Conservation (phyloP, 2,113 vertebrate species). For the Bubo blakistoni region DNA sequence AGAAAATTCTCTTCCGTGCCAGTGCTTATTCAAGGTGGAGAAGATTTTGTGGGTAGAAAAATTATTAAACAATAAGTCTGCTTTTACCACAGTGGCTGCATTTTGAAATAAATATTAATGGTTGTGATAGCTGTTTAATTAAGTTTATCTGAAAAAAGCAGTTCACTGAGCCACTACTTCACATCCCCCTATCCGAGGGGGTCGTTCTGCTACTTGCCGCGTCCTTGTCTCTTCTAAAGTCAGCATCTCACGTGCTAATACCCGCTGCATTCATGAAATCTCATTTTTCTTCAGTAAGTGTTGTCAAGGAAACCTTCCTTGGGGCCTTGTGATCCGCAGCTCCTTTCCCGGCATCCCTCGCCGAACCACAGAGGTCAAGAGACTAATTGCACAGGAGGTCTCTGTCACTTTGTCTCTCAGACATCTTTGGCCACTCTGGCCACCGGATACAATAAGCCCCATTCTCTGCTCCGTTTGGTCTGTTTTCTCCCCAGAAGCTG, state of each 20-base stretch:
- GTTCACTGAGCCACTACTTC: neutral
- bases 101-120: neutral
- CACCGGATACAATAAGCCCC: neutral
- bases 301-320: slow-evolving; percentile 69
- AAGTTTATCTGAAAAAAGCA: neutral
- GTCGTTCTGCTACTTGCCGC: neutral
- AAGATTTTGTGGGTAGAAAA: neutral
- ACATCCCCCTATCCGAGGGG: neutral
- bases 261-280: neutral
- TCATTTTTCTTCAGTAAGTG: slow-evolving; percentile 46
- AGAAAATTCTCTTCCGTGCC: neutral
- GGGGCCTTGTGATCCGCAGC: slow-evolving; percentile 19
- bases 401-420: neutral
- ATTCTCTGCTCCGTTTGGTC: neutral
- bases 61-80: neutral
- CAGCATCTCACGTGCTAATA: neutral
- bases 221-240: slow-evolving; percentile 10
- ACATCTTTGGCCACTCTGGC: slow-evolving; percentile 10
- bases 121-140: neutral
- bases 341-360: slow-evolving; percentile 13
- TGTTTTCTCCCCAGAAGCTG: neutral
- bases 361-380: slow-evolving; percentile 40
- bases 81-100: neutral
- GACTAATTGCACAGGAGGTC: slow-evolving; percentile 54
- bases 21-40: neutral